Evolutionary conservation across 2,113 vertebrate species (phyloP).

Genomic region (Ochotona curzoniae): DNA sequence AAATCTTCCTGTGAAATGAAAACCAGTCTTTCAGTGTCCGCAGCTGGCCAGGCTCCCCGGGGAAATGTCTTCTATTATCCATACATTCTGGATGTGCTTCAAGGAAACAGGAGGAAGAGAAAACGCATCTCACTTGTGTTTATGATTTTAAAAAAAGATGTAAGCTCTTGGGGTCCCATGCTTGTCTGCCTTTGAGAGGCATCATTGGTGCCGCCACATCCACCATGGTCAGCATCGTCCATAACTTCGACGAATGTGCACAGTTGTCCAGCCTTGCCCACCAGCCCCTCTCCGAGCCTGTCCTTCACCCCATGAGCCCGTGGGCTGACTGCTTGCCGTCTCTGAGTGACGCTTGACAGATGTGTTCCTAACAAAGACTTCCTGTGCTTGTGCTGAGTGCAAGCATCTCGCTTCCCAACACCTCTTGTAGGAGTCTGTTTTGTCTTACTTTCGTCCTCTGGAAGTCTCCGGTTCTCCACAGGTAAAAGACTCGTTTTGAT

Average conservation of each 20-base stretch:
- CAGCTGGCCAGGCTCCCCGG: no score
- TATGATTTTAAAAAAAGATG: background rate
- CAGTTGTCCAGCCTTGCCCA: background rate
- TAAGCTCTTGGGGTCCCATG: background rate
- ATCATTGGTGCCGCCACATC: background rate
- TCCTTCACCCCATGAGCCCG: no score
- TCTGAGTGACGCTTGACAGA: background rate
- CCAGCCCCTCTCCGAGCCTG: background rate
- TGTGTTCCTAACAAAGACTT: background rate
- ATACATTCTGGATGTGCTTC: background rate
- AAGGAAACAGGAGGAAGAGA: background rate
- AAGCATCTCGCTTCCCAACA: background rate
- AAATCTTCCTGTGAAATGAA: no score
- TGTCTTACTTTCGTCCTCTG: background rate
- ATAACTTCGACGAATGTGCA: background rate
- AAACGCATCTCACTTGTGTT: background rate
- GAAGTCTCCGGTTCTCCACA: constrained; percentile 5
- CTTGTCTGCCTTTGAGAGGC: background rate
- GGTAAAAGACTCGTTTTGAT: constrained; percentile 8
- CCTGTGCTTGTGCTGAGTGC: background rate
- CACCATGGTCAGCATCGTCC: background rate
- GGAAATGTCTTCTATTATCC: background rate
- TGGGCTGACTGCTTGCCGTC: background rate
- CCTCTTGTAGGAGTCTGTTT: background rate
- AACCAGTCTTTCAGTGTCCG: no score